phyloP scores from a whole-genome alignment of 1,140 invertebrate genomes.

The Paracyclopina nana region DNA sequence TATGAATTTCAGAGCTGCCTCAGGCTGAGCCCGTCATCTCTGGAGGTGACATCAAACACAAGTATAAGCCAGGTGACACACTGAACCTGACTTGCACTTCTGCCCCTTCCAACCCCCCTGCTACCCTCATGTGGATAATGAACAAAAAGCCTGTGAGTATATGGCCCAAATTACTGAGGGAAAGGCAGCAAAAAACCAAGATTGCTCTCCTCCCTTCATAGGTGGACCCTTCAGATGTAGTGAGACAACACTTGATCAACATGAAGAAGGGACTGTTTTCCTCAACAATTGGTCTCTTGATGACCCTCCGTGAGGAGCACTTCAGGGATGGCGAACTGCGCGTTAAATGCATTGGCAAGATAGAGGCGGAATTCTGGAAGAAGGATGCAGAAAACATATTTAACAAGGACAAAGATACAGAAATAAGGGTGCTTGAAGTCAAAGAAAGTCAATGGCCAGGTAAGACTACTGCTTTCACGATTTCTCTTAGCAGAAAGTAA shows the following conservation, averaged over 20 bases:
- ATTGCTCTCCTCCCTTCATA: background rate
- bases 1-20: slow-evolving; percentile 4
- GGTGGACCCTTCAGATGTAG: background rate
- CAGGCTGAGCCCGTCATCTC: background rate
- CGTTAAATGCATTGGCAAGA: background rate
- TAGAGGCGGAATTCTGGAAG: background rate
- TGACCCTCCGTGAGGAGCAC: background rate
- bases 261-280: background rate
- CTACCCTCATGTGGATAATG: slow-evolving; percentile 1
- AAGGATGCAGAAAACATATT: background rate
- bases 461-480: background rate
- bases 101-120: slow-evolving; percentile 8
- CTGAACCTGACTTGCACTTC: slow-evolving; percentile 12
- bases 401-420: background rate
- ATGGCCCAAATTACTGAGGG: background rate
- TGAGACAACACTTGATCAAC: background rate
- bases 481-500: too few relatives aligned
- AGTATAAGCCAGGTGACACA: slow-evolving; percentile 1
- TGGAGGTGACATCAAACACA: slow-evolving; percentile 3
- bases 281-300: background rate
- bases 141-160: background rate
- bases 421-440: background rate
- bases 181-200: background rate
- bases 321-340: background rate
- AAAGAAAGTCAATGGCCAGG: slow-evolving; percentile 3